Percentiles rank a stretch among this genome's conserved stretches.
phyloP scores from a whole-genome alignment of 92 coral and sea anemone species.

The Phenganax subtilis region DNA sequence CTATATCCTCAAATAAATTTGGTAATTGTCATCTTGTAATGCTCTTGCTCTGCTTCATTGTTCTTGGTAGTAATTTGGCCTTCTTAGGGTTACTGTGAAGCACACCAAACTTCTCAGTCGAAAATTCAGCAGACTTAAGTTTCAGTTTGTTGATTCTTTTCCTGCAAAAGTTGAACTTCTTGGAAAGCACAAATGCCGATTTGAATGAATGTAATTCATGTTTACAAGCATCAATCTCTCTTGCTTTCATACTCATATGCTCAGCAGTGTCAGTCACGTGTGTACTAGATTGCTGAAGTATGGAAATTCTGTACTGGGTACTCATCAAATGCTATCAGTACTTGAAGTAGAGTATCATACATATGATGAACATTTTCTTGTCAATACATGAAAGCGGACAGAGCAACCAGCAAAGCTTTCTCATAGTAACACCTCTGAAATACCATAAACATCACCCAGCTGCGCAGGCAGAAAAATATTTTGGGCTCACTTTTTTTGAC shows the following conservation, averaged over 20 bases:
- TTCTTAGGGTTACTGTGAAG: neutral
- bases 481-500: no score
- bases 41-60: neutral
- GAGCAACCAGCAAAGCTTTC: neutral
- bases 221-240: conserved; percentile 9
- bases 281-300: neutral
- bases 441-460: conserved; percentile 11
- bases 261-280: conserved; percentile 4
- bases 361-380: neutral
- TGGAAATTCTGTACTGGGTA: neutral
- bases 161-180: conserved; percentile 21
- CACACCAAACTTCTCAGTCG: conserved; percentile 1
- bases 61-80: conserved; percentile 14
- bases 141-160: neutral
- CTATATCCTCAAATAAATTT: neutral
- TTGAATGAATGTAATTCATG: neutral
- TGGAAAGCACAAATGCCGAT: conserved; percentile 15
- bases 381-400: neutral
- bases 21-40: conserved; percentile 21
- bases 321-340: neutral
- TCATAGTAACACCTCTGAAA: neutral
- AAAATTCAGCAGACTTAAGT: conserved; percentile 21
- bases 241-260: neutral
- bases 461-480: neutral
- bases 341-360: neutral